phyloP scores from a whole-genome alignment of 2,113 vertebrate genomes.

The Leptocoma aspasia region DNA sequence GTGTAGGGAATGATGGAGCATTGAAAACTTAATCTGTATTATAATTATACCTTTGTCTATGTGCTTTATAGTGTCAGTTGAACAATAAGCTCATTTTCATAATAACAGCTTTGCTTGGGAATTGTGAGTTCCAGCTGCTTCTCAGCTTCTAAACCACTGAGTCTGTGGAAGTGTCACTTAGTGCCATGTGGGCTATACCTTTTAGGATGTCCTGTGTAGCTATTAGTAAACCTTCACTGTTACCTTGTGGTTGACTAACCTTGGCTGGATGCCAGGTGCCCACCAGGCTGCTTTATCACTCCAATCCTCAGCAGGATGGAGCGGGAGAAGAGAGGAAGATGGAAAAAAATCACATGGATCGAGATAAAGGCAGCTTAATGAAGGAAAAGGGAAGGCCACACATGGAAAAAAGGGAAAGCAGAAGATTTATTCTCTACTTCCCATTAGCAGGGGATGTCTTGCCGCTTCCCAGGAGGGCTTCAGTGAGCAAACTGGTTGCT shows the following conservation, averaged over 20 bases:
- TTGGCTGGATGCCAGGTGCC: neutral
- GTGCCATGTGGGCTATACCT: rapidly evolving
- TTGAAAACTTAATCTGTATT: neutral
- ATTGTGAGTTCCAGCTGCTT: neutral
- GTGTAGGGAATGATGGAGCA: neutral
- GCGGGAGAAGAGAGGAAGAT: neutral
- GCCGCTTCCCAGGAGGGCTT: rapidly evolving
- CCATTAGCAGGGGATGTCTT: neutral
- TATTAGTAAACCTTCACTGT: neutral
- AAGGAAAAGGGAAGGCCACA: neutral
- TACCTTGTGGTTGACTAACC: neutral
- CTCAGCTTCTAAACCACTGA: neutral
- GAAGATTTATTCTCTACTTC: neutral
- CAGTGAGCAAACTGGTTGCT: neutral
- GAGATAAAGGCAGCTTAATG: neutral
- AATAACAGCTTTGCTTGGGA: neutral
- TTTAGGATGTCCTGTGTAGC: neutral
- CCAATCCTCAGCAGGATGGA: neutral
- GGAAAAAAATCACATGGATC: neutral
- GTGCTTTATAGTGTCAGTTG: neutral
- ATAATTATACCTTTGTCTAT: neutral
- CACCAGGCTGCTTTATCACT: neutral
- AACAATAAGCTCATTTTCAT: neutral
- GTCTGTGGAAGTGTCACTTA: neutral
- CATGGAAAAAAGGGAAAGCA: neutral